Evolutionary conservation across 2,888 invertebrate genomes (phyloP), one percentile per base, ranked within the genome.

Genomic region (Coronaproctus castanopsis): DNA sequence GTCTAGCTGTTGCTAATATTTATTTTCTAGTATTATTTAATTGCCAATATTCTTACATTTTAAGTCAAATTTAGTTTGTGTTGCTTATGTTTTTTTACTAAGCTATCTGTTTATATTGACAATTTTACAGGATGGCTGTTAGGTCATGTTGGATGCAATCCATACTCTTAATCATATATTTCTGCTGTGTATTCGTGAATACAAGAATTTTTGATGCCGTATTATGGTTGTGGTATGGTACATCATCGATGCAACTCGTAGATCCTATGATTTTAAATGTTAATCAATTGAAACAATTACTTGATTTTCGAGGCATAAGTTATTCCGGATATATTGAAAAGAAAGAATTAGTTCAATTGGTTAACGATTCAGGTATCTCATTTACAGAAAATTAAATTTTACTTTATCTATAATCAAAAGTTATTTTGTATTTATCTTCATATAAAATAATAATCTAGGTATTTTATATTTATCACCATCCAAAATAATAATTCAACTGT

Each of bases 261-360:
- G 67, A 68, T 61, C 68, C 68, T 1, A 61, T 67, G 21, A 52
- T 66, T 1, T 64, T 68, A 2, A 67, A 66, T 63, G 68, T 68
- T 2, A 63, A 65, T 2, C 68, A 68, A 57, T 62, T 68, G 22
- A 68, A 68, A 57, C 64, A 65, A 14, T 57, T 68, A 8, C 62
- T 68, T 21, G 67, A 68, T 55, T 64, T 63, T 22, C 60, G 68
- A 61, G 68, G 68, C 50, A 65, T 68, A n/a, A 67, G 67, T 59
- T 67, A 68, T 50, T 64, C 66, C 24, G 68, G 68, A 53, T 67
- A 66, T 62, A 63, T 67, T n/a, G 68, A 68, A 55, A 68, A 67
- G 57, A 64, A 66, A 61, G 68, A 68, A 55, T 63, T 68, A 10
- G 68, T 66, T 19, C 63, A 67, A n/a, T 60, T 68, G 20, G 67